Conservation (phyloP, 2,797 vertebrate genomes). For the Hydrolagus colliei region DNA sequence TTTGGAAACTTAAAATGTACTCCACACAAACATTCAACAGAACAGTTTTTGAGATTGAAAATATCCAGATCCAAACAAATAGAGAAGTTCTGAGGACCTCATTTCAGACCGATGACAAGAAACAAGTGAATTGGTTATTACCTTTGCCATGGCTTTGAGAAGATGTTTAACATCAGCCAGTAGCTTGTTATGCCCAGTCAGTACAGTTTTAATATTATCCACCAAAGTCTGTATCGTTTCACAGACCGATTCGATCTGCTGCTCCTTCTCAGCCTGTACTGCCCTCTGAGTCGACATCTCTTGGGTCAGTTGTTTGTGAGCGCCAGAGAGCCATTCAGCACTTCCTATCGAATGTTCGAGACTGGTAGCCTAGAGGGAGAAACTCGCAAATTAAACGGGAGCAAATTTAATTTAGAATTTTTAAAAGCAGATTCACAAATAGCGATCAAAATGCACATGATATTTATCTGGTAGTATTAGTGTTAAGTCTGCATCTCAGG, state of each 20-base stretch:
- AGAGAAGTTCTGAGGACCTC: neutral
- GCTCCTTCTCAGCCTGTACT: conserved; percentile 80
- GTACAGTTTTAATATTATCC: conserved; percentile 86
- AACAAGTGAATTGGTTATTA: conserved; percentile 42
- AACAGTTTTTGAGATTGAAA: neutral
- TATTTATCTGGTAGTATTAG: neutral
- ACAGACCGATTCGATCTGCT: conserved; percentile 79
- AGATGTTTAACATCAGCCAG: conserved; percentile 93
- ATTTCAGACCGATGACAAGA: neutral
- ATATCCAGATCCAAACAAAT: neutral
- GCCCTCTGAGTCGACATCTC: conserved; percentile 72
- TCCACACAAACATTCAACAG: too few species aligned
- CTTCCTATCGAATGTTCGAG: conserved; percentile 81
- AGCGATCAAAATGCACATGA: neutral
- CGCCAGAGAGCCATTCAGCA: conserved; percentile 84
- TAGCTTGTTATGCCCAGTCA: conserved; percentile 90
- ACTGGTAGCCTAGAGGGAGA: conserved; percentile 64
- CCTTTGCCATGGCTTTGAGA: conserved; percentile 95
- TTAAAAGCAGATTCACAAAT: neutral
- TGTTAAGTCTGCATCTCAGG: neutral
- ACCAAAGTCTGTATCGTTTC: conserved; percentile 88
- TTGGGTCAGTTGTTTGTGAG: conserved; percentile 81
- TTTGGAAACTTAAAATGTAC: too few species aligned
- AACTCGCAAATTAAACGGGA: neutral
- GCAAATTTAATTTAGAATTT: neutral